Evolutionary conservation across 2,113 vertebrate species (phyloP).

Genomic region (Serilophus lunatus): DNA sequence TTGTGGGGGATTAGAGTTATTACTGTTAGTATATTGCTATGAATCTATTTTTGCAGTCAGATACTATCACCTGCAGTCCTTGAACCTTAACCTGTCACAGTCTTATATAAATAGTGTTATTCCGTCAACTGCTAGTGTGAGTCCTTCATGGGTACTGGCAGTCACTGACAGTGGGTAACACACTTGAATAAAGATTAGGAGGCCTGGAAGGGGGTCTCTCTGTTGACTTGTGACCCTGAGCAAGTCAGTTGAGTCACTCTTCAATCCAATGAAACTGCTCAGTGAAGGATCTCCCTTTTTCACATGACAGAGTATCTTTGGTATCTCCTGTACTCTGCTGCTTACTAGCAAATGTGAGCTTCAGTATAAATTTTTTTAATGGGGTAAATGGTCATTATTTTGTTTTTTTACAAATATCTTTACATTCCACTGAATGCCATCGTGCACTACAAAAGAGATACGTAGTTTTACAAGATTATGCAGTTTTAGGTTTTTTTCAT

Average conservation of each 20-base stretch:
- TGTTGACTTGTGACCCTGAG: background rate
- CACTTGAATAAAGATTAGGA: background rate
- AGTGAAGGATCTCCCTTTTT: background rate
- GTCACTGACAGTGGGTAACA: fast-evolving
- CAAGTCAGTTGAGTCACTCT: background rate
- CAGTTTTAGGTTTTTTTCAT: background rate
- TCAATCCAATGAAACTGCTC: background rate
- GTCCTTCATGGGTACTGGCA: background rate
- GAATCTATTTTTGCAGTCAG: background rate
- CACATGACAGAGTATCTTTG: background rate
- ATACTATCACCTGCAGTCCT: background rate
- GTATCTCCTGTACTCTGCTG: background rate
- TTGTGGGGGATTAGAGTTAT: background rate
- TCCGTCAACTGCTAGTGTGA: background rate
- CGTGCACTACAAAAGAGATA: background rate
- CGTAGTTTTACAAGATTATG: background rate
- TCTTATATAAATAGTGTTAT: background rate
- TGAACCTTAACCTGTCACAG: background rate
- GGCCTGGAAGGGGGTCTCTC: background rate
- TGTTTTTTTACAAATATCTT: background rate
- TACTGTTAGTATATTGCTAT: background rate
- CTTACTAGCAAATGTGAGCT: background rate
- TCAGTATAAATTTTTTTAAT: background rate
- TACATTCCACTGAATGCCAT: background rate
- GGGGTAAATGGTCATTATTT: background rate